phyloP scores from a whole-genome alignment of 2,797 vertebrate species.

The Buphagus erythrorhynchus region DNA sequence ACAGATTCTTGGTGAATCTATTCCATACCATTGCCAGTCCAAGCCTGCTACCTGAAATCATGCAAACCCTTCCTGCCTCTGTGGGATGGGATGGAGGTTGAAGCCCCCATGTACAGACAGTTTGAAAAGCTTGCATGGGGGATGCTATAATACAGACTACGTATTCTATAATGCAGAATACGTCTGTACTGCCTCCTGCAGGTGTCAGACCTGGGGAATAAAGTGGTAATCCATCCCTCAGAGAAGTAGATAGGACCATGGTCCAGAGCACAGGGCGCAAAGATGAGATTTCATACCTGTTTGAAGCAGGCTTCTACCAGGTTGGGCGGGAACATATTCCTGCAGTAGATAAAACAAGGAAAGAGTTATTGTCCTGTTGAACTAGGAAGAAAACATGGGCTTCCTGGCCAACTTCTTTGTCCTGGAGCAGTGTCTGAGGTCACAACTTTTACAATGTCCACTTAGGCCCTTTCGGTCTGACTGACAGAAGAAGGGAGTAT shows the following conservation, averaged over 20 bases:
- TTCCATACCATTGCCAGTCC: not conserved
- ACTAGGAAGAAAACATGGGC: not conserved
- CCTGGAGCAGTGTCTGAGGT: not conserved
- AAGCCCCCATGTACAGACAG: not conserved
- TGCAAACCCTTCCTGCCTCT: not conserved
- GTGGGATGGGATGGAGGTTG: not conserved
- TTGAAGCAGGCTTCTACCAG: slow-evolving; percentile 97
- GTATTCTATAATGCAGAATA: no score
- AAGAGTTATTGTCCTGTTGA: not conserved
- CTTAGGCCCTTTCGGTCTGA: not conserved
- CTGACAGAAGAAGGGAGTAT: not conserved
- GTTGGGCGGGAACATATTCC: slow-evolving; percentile 98
- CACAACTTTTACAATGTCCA: not conserved
- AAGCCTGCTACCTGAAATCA: not conserved
- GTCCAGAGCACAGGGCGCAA: not conserved
- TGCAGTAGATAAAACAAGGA: slow-evolving; percentile 69
- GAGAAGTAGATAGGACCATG: not conserved
- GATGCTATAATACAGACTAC: not conserved
- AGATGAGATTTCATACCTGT: slow-evolving; percentile 83
- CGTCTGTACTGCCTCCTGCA: not conserved
- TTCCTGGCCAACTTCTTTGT: not conserved
- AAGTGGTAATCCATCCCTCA: not conserved
- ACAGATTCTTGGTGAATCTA: not conserved
- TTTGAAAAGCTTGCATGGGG: not conserved
- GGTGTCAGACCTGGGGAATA: not conserved